Evolutionary conservation across 2,113 vertebrate genomes (phyloP).

Genomic region (Rallus limicola): DNA sequence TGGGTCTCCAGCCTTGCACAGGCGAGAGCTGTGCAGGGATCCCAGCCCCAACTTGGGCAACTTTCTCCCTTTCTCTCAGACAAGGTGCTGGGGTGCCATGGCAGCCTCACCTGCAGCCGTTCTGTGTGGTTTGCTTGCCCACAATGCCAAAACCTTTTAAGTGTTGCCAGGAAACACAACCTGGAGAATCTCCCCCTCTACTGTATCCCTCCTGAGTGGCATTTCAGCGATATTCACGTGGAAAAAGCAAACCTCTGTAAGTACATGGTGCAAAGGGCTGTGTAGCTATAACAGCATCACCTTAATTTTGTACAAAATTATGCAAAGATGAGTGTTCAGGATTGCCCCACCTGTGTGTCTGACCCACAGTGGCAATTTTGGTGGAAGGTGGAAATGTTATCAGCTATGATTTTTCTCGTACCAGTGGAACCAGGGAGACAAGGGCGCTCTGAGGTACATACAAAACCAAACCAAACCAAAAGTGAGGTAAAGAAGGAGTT

Average conservation of each 20-base stretch:
- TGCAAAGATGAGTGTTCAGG: neutral
- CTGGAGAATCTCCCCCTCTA: neutral
- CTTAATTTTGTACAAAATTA: neutral
- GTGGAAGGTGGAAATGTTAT: neutral
- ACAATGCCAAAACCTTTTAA: neutral
- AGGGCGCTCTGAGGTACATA: accelerated
- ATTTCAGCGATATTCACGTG: neutral
- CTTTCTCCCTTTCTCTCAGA: neutral
- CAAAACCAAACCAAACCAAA: neutral
- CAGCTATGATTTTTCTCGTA: neutral
- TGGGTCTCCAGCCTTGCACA: neutral
- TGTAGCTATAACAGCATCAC: neutral
- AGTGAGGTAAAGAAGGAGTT: neutral
- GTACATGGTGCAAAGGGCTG: neutral
- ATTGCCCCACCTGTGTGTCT: neutral
- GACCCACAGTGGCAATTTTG: neutral
- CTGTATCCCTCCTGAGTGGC: neutral
- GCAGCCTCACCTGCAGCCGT: neutral
- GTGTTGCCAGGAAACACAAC: neutral
- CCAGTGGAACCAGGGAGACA: neutral
- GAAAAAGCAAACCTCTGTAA: neutral
- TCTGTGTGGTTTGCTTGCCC: neutral
- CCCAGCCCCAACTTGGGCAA: neutral
- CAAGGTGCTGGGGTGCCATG: neutral
- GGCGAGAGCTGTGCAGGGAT: neutral